Evolutionary conservation across 2,888 invertebrate genomes (phyloP), one percentile per base, ranked within the genome.

Genomic region (Emmelina monodactyla): DNA sequence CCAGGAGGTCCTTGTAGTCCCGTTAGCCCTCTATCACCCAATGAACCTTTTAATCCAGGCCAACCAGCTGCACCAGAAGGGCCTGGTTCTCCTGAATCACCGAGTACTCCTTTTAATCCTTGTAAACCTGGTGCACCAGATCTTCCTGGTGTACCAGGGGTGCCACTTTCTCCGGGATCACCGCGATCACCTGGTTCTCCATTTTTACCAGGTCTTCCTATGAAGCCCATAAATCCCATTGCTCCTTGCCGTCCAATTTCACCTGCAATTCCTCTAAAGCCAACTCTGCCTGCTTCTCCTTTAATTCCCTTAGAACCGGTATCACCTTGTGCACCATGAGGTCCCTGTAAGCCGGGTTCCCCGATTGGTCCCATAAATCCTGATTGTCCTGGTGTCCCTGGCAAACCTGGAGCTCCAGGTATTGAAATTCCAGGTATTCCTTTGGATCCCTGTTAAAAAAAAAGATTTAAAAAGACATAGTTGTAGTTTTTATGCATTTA

Each of bases 351-450:
- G 6, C 85, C 85, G 22, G 64, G 64, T 5, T 66, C 55, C 34
- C 80, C 94, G 67, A 92, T 50, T 14, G 22, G 37, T 11, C 76
- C 94, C 16, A 82, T 71, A 14, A 39, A 39, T 14, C 94, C 94
- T 3, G 88, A 85, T 57, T 83, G 85, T 25, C 94, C 94, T 34
- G 85, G 82, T 43, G 83, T 80, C 40, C 94, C 94, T 56, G 85
- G 78, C 9, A 83, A 62, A 14, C 94, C 94, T 16, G 87, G 79
- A 15, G 85, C 61, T 33, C 94, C 92, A 16, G 86, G 88, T 35
- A 57, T 42, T 16, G 38, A 36, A 14, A 62, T 55, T 14, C 73
- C 79, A 33, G 58, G 51, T 11, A 67, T 54, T 34, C 79, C 79
- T 57, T 76, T 78, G 34, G 69, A 61, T 16, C 79, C 79, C 79